These are phyloP conservation scores for Anguilla pacifica DNA, from an alignment of 2,797 vertebrate genomes.

Conservation along the genomic window DNA sequence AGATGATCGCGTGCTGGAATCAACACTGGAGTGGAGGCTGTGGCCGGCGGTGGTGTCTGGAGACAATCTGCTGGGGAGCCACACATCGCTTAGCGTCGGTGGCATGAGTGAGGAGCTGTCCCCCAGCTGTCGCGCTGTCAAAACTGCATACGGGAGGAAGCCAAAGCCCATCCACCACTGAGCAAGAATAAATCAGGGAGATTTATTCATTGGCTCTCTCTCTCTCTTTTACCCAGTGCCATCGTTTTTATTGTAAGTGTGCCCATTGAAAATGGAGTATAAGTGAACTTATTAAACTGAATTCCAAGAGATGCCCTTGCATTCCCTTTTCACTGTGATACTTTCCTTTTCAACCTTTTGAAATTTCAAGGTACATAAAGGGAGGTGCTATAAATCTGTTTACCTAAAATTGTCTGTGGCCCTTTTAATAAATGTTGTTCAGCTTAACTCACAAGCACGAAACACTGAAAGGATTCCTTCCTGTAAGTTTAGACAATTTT, in stretches of 20 bases:
- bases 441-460: background rate
- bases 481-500: background rate
- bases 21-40: background rate
- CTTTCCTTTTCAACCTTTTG: background rate
- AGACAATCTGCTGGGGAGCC: background rate
- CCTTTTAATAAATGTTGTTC: background rate
- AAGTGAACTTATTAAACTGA: background rate
- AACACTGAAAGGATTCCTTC: background rate
- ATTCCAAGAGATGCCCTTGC: background rate
- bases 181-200: background rate
- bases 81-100: background rate
- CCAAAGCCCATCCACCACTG: background rate
- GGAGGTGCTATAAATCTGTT: background rate
- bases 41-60: background rate
- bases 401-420: background rate
- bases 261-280: background rate
- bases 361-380: background rate
- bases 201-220: background rate
- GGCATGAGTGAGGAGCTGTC: background rate
- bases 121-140: background rate
- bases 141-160: background rate
- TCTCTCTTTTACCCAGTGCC: background rate
- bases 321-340: background rate
- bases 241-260: background rate
- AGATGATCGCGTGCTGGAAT: background rate